These are phyloP conservation scores for Labrus mixtus DNA, from an alignment of 2,113 vertebrate species.

Conservation along the genomic window DNA sequence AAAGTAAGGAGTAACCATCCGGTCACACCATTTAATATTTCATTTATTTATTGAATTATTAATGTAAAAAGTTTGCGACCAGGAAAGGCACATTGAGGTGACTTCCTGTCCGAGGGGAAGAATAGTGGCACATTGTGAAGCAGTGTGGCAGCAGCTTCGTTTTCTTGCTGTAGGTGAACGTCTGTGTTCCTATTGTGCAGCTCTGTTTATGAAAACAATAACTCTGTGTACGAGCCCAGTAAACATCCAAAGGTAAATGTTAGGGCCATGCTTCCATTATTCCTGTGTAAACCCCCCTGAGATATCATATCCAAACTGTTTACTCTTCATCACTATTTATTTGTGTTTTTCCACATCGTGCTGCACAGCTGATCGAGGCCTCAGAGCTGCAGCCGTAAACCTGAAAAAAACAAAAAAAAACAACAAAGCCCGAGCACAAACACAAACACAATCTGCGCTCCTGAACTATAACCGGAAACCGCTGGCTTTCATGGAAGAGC, in stretches of 20 bases:
- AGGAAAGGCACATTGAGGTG: constrained; percentile 82
- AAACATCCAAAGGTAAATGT: constrained; percentile 71
- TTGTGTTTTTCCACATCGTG: constrained; percentile 51
- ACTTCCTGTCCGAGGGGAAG: constrained; percentile 79
- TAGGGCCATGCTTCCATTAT: constrained; percentile 52
- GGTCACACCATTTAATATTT: constrained; percentile 84
- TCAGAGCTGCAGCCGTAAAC: constrained; percentile 7
- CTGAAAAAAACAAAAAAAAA: no score
- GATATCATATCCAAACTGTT: constrained; percentile 56
- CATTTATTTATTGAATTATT: constrained; percentile 86
- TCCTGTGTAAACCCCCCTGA: constrained; percentile 41
- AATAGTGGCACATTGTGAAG: constrained; percentile 75
- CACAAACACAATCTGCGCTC: constrained; percentile 69
- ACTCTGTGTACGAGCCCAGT: constrained; percentile 47
- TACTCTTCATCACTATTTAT: constrained; percentile 61
- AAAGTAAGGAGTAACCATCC: constrained; percentile 77
- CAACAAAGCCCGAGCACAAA: constrained; percentile 55
- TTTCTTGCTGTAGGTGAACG: constrained; percentile 56
- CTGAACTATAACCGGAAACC: constrained; percentile 78
- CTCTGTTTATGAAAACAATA: constrained; percentile 73
- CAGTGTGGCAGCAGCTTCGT: constrained; percentile 3
- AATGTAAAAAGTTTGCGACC: constrained; percentile 72
- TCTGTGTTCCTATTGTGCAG: constrained; percentile 50
- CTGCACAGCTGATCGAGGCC: constrained; percentile 24
- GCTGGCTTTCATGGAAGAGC: constrained; percentile 61